Conservation (phyloP, 2,888 invertebrate genomes). For the Lypha dubia region DNA sequence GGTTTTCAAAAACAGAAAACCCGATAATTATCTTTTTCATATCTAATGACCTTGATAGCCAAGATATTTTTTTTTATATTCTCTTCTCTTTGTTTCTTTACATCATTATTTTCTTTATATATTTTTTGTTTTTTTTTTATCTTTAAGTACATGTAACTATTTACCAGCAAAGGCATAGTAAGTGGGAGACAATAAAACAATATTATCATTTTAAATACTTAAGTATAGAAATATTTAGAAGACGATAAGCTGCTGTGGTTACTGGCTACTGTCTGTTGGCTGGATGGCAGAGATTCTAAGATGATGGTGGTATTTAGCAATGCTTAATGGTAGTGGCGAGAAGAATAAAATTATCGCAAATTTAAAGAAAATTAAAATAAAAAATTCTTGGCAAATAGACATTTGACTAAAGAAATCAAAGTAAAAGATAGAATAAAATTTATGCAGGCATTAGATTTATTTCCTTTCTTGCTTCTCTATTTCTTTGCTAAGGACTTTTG, state of each 20-base stretch:
- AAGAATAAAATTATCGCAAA: slow-evolving; percentile 21
- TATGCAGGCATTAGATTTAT: not conserved
- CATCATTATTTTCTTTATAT: slow-evolving; percentile 13
- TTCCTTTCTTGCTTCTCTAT: not conserved
- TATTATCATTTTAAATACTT: slow-evolving; percentile 64
- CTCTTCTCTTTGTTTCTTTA: not conserved
- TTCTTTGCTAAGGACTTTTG: not conserved
- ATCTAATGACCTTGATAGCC: slow-evolving; percentile 36
- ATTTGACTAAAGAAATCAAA: slow-evolving; percentile 18
- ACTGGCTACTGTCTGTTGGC: slow-evolving; percentile 15
- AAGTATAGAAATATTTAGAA: slow-evolving; percentile 42
- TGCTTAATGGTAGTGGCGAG: not conserved
- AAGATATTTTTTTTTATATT: slow-evolving; percentile 1
- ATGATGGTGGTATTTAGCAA: not conserved
- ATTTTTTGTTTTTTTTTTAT: no score
- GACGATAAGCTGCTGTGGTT: slow-evolving; percentile 53
- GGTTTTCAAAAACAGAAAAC: not conserved
- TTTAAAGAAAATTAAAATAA: not conserved
- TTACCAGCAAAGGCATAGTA: not conserved
- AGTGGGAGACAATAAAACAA: slow-evolving; percentile 52
- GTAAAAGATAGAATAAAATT: slow-evolving; percentile 5
- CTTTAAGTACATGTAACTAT: no score
- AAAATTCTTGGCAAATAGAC: slow-evolving; percentile 53
- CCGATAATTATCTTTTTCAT: not conserved
- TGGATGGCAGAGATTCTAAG: slow-evolving; percentile 11